A percentile compares a stretch with the other conserved stretches of the same genome.
Conservation (phyloP, 2,888 invertebrate species). For the Oegoconia quadripuncta region DNA sequence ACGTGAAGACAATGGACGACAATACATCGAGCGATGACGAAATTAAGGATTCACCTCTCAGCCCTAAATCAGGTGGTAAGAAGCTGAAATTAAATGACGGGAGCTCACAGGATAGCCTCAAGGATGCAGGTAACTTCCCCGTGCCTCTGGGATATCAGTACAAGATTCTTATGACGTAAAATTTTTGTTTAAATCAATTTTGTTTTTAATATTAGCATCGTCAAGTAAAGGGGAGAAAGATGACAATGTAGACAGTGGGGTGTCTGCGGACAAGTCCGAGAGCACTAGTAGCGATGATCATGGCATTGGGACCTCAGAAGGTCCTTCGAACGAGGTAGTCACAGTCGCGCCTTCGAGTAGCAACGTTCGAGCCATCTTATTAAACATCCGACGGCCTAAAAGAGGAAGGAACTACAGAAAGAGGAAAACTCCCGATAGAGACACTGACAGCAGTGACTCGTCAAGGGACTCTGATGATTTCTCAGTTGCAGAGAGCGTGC, state of each 20-base stretch:
- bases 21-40: slow-evolving; percentile 66
- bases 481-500: slow-evolving; percentile 42
- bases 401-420: slow-evolving; percentile 61
- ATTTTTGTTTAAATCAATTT: slow-evolving; percentile 37
- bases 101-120: slow-evolving; percentile 64
- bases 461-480: slow-evolving; percentile 66
- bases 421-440: slow-evolving; percentile 59
- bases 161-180: slow-evolving; percentile 43
- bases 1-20: slow-evolving; percentile 59
- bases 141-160: not conserved
- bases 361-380: slow-evolving; percentile 52
- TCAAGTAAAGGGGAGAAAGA: slow-evolving; percentile 42
- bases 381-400: slow-evolving; percentile 53
- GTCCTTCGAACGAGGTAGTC: slow-evolving; percentile 57
- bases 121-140: slow-evolving; percentile 46
- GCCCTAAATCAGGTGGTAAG: slow-evolving; percentile 56
- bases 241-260: slow-evolving; percentile 68
- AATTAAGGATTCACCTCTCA: slow-evolving; percentile 48
- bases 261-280: slow-evolving; percentile 71
- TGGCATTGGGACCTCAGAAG: slow-evolving; percentile 34
- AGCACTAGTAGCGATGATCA: slow-evolving; percentile 65
- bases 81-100: slow-evolving; percentile 70
- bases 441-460: slow-evolving; percentile 57
- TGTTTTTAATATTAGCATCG: slow-evolving; percentile 34
- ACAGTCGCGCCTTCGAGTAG: slow-evolving; percentile 58